Percentiles rank a stretch among this genome's conserved stretches.
Evolutionary conservation across 2,888 invertebrate species (phyloP).

Genomic region (Timema cristinae): DNA sequence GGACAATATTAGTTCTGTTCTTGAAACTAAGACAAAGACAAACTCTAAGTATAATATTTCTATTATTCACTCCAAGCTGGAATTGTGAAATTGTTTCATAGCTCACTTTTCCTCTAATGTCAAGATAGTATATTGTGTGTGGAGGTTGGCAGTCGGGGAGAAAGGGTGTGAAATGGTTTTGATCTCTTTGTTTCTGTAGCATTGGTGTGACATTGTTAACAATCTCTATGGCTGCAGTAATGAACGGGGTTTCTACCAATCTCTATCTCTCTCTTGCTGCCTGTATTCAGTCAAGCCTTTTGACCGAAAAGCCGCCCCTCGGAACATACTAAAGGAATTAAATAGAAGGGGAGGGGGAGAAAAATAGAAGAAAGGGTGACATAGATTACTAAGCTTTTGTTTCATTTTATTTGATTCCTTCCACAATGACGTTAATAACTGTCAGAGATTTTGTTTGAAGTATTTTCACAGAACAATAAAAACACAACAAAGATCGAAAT

Average conservation of each 20-base stretch:
- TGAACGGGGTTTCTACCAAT: background rate
- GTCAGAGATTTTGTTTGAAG: slow-evolving; percentile 12
- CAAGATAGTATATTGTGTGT: no score
- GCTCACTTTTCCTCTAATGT: no score
- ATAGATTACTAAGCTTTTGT: slow-evolving; percentile 13
- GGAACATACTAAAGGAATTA: no score
- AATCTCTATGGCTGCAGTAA: slow-evolving; percentile 11
- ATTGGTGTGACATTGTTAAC: slow-evolving; percentile 14
- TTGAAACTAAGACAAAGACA: no score
- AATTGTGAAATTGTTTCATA: no score
- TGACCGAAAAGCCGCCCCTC: no score
- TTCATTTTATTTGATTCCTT: slow-evolving; percentile 10
- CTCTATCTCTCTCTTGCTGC: background rate
- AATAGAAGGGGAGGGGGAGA: background rate
- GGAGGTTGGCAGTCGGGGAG: no score
- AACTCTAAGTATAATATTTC: no score
- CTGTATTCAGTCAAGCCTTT: no score
- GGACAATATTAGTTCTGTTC: no score
- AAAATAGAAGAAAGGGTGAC: background rate
- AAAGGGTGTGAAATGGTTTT: slow-evolving; percentile 9
- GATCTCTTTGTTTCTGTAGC: slow-evolving; percentile 14
- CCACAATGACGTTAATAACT: slow-evolving; percentile 13
- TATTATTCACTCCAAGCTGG: no score
- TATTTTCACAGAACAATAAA: background rate
- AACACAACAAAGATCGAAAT: no score